A percentile compares a stretch with the other conserved stretches of the same genome.
These are phyloP conservation scores for Autographa gamma DNA, from an alignment of 2,888 invertebrate species.

Conservation along the genomic window DNA sequence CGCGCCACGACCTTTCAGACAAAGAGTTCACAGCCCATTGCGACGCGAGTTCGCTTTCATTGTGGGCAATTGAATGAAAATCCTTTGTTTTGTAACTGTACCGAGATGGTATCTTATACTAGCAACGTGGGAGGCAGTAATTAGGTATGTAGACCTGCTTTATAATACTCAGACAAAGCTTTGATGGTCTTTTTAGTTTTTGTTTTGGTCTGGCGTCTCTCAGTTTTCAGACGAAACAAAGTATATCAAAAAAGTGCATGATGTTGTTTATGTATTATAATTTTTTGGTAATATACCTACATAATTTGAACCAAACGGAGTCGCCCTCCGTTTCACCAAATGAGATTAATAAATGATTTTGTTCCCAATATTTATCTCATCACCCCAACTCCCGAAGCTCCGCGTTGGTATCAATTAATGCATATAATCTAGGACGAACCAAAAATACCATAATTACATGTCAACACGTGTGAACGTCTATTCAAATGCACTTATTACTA, in stretches of 20 bases:
- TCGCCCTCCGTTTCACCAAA: background rate
- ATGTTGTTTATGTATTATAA: background rate
- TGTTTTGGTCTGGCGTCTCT: background rate
- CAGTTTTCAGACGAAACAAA: background rate
- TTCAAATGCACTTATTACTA: conserved; percentile 50
- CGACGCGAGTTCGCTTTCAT: conserved; percentile 64
- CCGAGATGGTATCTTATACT: conserved; percentile 53
- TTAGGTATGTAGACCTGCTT: conserved; percentile 27
- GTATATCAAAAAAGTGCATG: background rate
- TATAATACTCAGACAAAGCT: conserved; percentile 6
- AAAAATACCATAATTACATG: conserved; percentile 52
- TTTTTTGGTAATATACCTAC: too few relatives aligned
- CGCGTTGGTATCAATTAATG: conserved; percentile 52
- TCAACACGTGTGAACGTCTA: conserved; percentile 55
- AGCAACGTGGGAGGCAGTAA: conserved; percentile 46
- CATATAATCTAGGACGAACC: conserved; percentile 40
- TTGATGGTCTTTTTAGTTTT: background rate
- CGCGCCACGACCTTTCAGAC: conserved; percentile 57
- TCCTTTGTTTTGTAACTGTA: conserved; percentile 68
- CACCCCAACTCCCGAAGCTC: conserved; percentile 15
- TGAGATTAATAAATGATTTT: conserved; percentile 14
- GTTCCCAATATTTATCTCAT: conserved; percentile 29
- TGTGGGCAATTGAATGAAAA: conserved; percentile 65
- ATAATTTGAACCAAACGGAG: too few relatives aligned
- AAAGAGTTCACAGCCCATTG: conserved; percentile 60